These are phyloP conservation scores for Amblyteles armatorius DNA, from an alignment of 2,888 invertebrate species.

Conservation along the genomic window DNA sequence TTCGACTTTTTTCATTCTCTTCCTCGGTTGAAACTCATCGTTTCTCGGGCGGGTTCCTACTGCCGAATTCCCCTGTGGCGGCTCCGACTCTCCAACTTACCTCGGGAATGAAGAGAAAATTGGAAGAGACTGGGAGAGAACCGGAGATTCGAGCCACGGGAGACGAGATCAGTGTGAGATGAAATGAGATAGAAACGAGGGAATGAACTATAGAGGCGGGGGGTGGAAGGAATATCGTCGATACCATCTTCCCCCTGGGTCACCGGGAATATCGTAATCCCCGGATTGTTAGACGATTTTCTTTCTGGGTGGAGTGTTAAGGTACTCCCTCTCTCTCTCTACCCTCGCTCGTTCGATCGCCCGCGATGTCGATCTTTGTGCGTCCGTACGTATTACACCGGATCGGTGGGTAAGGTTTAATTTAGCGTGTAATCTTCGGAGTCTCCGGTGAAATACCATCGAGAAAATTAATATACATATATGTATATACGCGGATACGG, in stretches of 20 bases:
- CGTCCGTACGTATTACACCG: slow-evolving; percentile 33
- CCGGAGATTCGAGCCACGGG: slow-evolving; percentile 51
- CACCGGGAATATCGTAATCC: slow-evolving; percentile 75
- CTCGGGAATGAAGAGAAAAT: slow-evolving; percentile 86
- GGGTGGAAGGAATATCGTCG: slow-evolving; percentile 50
- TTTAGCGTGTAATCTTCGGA: slow-evolving; percentile 24
- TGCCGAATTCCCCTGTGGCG: slow-evolving; percentile 71
- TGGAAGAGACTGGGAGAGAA: slow-evolving; percentile 81
- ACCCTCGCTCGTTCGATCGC: slow-evolving; percentile 42
- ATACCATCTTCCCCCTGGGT: slow-evolving; percentile 62
- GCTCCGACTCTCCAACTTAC: slow-evolving; percentile 79
- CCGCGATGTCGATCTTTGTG: slow-evolving; percentile 36
- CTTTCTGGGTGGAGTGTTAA: slow-evolving; percentile 65
- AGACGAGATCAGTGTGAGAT: slow-evolving; percentile 55
- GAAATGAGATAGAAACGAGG: slow-evolving; percentile 63
- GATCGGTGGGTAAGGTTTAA: slow-evolving; percentile 4
- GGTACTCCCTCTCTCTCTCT: slow-evolving; percentile 15
- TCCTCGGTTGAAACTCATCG: slow-evolving; percentile 37
- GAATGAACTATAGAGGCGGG: slow-evolving; percentile 16
- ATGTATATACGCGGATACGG: background rate
- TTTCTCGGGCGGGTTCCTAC: slow-evolving; percentile 40
- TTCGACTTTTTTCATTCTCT: background rate
- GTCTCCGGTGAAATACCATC: background rate
- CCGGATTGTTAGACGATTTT: slow-evolving; percentile 80
- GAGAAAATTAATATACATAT: slow-evolving; percentile 12